A percentile compares a stretch with the other conserved stretches of the same genome.
Evolutionary conservation across 2,797 vertebrate species (phyloP).

Genomic region (Coregonus sp.): DNA sequence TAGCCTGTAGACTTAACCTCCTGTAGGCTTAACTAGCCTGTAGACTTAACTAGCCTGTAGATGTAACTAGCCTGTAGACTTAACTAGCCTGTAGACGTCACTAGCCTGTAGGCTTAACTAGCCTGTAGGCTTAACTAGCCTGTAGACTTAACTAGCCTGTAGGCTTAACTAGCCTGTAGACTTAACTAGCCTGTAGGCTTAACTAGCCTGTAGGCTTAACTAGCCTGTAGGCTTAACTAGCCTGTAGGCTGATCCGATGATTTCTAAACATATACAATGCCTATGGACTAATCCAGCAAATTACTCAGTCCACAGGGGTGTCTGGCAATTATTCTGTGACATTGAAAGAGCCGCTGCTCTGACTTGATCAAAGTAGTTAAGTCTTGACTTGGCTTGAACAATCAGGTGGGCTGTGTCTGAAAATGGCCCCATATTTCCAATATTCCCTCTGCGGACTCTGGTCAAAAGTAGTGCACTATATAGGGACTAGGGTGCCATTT

Average conservation of each 20-base stretch:
- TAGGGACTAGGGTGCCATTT: background rate
- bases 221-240: too few relatives aligned
- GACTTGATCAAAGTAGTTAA: background rate
- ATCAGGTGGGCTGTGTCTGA: background rate
- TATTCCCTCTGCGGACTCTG: background rate
- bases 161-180: too few relatives aligned
- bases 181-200: too few relatives aligned
- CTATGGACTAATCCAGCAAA: background rate
- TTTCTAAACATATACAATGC: background rate
- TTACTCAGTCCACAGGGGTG: background rate
- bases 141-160: background rate
- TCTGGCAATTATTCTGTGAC: background rate
- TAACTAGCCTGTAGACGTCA: too few relatives aligned
- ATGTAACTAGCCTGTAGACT: too few relatives aligned
- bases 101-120: too few relatives aligned
- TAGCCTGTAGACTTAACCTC: too few relatives aligned
- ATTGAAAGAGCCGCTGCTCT: background rate
- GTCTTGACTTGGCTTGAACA: conserved; percentile 13
- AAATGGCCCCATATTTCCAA: background rate
- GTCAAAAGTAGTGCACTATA: background rate
- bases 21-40: too few relatives aligned
- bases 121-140: background rate
- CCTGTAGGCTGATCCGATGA: background rate
- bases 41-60: too few relatives aligned
- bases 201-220: too few relatives aligned